Evolutionary conservation across 2,888 invertebrate genomes (phyloP), one percentile per base, ranked within the genome.

Genomic region (Acleris sparsana): DNA sequence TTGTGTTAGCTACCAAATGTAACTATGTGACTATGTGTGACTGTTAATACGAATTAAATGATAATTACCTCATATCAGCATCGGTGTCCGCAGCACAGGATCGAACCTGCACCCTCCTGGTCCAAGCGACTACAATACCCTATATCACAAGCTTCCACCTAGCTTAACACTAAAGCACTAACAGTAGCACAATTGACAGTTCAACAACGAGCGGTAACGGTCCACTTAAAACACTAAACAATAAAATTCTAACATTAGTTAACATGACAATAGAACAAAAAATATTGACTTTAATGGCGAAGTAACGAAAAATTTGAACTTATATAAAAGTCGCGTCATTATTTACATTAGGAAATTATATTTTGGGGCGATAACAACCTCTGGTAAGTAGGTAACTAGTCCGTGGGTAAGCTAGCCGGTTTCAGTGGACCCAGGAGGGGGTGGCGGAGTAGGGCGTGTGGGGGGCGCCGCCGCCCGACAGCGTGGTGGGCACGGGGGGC

Each of bases 341-440:
- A 79, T 77, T 75, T 82, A 83, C 80, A 82, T 68, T 75, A 75
- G 73, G 75, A 78, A 79, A 72, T 69, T 33, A 63, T 53, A 18
- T n/a, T 39, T 64, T 53, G 65, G 67, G 58, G 48, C 49, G 67
- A 69, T 70, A 69, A 75, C 71, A 71, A 72, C 75, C 74, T 74
- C 74, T 74, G 73, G 71, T 73, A 77, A 76, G 75, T 76, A 78
- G 84, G 80, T 80, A 80, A 82, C 80, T 80, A 73, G 72, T 74
- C 79, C 79, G 73, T 71, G 53, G 56, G 64, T 69, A 66, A 61
- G 43, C 57, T 56, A 53, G 51, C 22, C 29, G 57, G 69, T 55
- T 79, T 91, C 88, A 94, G 85, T 94, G 94, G 83, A 94, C 94
- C 94, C 94, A 94, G 71, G 94, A 94, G 78, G 94, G 94, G 77